A percentile compares a stretch with the other conserved stretches of the same genome.
These are phyloP conservation scores for Gallinago nigripennis DNA, from an alignment of 2,797 vertebrate genomes.

Conservation along the genomic window DNA sequence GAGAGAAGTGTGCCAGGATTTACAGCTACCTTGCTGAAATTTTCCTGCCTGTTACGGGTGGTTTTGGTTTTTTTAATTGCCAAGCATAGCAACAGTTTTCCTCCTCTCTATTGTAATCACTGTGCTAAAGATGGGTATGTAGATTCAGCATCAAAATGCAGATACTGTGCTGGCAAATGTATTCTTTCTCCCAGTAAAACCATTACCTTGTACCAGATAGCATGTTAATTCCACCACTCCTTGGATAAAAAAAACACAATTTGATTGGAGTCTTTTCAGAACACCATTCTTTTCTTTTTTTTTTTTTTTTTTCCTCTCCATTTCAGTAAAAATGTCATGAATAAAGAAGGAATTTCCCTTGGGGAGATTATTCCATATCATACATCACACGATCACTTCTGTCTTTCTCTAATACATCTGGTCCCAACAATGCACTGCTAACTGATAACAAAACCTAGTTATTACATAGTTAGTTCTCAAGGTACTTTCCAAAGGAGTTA, in stretches of 20 bases:
- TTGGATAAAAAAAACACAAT: not conserved
- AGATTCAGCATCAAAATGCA: conserved; percentile 1
- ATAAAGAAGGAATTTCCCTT: not conserved
- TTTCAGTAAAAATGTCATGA: not conserved
- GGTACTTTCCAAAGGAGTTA: not conserved
- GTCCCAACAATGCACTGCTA: not conserved
- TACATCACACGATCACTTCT: not conserved
- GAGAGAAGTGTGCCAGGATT: not conserved
- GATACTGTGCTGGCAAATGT: not conserved
- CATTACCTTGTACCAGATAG: not conserved
- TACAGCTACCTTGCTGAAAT: not conserved
- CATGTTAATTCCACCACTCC: not conserved
- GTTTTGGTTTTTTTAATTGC: not conserved
- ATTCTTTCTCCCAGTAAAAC: not conserved
- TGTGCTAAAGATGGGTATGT: not conserved
- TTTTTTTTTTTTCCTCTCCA: not conserved
- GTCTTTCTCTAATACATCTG: not conserved
- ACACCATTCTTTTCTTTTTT: not conserved
- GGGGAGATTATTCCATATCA: not conserved
- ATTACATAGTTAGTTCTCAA: not conserved
- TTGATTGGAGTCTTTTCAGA: not conserved
- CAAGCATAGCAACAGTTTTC: not conserved
- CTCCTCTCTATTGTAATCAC: not conserved
- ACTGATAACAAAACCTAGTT: not conserved
- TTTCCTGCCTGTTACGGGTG: not conserved